Conservation (phyloP, 2,888 invertebrate genomes). For the Pammene aurita region DNA sequence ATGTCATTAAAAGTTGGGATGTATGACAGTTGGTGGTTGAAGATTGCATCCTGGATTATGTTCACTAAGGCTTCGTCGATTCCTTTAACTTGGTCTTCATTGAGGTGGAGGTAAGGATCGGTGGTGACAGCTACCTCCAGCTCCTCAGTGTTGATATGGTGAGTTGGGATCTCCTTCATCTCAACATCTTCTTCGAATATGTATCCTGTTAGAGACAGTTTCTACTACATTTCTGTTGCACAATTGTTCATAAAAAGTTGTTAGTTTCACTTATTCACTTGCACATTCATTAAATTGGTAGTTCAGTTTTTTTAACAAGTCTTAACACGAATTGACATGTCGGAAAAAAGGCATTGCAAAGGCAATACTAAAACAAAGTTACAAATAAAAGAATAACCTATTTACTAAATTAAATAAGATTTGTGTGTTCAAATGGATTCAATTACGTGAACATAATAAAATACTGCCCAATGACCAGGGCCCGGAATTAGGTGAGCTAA, state of each 20-base stretch:
- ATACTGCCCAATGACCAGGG: no score
- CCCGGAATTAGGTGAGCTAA: no score
- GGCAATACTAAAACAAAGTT: no score
- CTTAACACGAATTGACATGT: no score
- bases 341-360: no score
- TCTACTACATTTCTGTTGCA: constrained; percentile 27
- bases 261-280: constrained; percentile 19
- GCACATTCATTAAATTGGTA: neutral
- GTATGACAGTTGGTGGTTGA: constrained; percentile 8
- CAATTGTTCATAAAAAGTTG: constrained; percentile 5
- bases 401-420: no score
- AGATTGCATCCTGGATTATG: constrained; percentile 30
- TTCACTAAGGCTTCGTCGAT: constrained; percentile 19
- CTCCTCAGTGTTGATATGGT: neutral
- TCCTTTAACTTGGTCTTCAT: constrained; percentile 19
- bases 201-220: constrained; percentile 39
- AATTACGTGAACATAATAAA: no score
- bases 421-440: no score
- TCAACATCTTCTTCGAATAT: constrained; percentile 34
- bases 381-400: no score
- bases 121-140: constrained; percentile 22
- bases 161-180: constrained; percentile 12
- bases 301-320: no score
- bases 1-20: constrained; percentile 22
- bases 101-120: constrained; percentile 26